These are phyloP conservation scores for Caenorhabditis zanzibari DNA, from an alignment of 2,888 invertebrate genomes.

Conservation along the genomic window DNA sequence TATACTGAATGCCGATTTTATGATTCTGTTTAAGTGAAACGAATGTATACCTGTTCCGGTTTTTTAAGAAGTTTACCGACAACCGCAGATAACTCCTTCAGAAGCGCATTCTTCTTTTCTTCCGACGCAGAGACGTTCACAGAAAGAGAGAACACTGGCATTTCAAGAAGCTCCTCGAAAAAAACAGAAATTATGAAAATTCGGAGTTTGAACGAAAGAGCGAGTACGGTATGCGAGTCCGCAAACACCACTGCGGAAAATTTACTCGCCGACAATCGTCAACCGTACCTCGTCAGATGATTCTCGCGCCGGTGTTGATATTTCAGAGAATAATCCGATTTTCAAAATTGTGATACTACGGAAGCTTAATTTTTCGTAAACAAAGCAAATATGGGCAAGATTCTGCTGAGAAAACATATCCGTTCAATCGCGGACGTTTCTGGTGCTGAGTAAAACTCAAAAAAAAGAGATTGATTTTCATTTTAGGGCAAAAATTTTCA, in stretches of 20 bases:
- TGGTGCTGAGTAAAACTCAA: too few relatives aligned
- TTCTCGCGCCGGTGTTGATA: slow-evolving; percentile 6
- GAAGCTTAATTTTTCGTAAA: slow-evolving; percentile 4
- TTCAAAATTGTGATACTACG: not conserved
- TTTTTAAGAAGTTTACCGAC: slow-evolving; percentile 72
- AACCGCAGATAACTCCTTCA: slow-evolving; percentile 65
- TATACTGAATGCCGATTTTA: slow-evolving; percentile 64
- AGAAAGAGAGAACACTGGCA: slow-evolving; percentile 68
- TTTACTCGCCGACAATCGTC: slow-evolving; percentile 23
- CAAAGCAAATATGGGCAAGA: not conserved
- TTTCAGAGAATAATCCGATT: slow-evolving; percentile 5
- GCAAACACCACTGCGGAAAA: slow-evolving; percentile 54
- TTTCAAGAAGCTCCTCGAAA: slow-evolving; percentile 30
- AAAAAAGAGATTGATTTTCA: too few relatives aligned
- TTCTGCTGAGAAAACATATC: too few relatives aligned
- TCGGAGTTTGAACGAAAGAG: not conserved
- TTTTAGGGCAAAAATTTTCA: too few relatives aligned
- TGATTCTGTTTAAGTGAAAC: not conserved
- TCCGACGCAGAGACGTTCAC: slow-evolving; percentile 62
- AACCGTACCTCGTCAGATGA: slow-evolving; percentile 59
- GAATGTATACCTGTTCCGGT: slow-evolving; percentile 70
- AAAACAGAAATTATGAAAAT: not conserved
- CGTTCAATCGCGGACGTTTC: too few relatives aligned
- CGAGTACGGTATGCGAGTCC: slow-evolving; percentile 46
- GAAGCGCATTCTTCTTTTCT: slow-evolving; percentile 62